A percentile compares a stretch with the other conserved stretches of the same genome.
phyloP scores from a whole-genome alignment of 2,888 invertebrate species.

The Rhyacophila evoluta region DNA sequence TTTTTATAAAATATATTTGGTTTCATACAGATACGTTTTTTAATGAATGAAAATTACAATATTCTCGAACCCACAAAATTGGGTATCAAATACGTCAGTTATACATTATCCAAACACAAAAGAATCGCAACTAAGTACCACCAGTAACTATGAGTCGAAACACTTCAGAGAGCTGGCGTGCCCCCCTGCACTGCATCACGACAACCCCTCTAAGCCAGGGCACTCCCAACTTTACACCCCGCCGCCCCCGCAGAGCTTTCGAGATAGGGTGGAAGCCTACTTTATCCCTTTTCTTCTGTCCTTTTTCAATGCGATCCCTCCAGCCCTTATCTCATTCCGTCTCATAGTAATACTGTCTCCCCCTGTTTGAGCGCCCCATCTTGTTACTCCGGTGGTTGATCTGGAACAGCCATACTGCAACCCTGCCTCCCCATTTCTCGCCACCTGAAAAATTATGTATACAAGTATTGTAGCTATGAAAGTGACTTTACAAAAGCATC shows the following conservation, averaged over 20 bases:
- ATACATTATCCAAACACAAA: conserved; percentile 31
- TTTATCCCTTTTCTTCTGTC: conserved; percentile 35
- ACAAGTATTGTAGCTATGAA: conserved; percentile 1
- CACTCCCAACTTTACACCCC: conserved; percentile 27
- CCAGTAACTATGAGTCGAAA: conserved; percentile 38
- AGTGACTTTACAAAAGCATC: neutral
- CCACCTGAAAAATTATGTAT: conserved; percentile 39
- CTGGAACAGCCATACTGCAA: conserved; percentile 45
- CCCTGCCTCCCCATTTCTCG: conserved; percentile 27
- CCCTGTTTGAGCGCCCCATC: conserved; percentile 37
- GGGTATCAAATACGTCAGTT: conserved; percentile 9
- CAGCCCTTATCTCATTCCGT: conserved; percentile 12
- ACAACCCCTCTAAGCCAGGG: conserved; percentile 30
- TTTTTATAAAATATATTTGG: no score
- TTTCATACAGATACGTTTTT: no score
- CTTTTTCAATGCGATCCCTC: conserved; percentile 23
- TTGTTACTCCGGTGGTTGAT: conserved; percentile 50
- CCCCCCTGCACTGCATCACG: conserved; percentile 7
- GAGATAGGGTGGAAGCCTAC: conserved; percentile 30
- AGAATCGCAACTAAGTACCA: conserved; percentile 31
- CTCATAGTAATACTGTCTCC: conserved; percentile 28
- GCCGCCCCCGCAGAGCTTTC: conserved; percentile 27
- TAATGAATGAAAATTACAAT: no score
- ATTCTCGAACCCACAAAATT: neutral
- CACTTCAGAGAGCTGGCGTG: neutral